phyloP scores from a whole-genome alignment of 2,113 vertebrate genomes.

The Orientallactaga bullata region DNA sequence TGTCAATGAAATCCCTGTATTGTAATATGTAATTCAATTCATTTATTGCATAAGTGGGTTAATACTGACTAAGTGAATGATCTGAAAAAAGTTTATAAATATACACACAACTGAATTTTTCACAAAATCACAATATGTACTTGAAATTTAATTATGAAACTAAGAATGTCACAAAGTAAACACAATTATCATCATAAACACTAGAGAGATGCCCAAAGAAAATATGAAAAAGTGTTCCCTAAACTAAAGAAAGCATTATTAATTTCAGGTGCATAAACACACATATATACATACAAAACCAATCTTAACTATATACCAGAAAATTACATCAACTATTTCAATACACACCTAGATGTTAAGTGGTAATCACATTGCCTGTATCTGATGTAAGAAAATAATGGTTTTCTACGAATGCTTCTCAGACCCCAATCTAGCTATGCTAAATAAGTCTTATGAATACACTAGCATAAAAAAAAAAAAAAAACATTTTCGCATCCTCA shows the following conservation, averaged over 20 bases:
- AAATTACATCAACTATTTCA: not conserved
- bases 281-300: not conserved
- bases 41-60: not conserved
- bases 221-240: not conserved
- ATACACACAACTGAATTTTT: not conserved
- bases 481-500: conserved; percentile 1
- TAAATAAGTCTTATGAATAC: not conserved
- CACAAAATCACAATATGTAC: not conserved
- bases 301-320: not conserved
- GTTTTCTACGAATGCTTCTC: not conserved
- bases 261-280: not conserved
- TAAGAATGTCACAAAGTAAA: not conserved
- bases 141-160: conserved; percentile 4
- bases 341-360: not conserved
- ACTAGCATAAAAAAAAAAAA: not conserved
- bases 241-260: not conserved
- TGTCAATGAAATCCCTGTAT: not conserved
- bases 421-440: not conserved
- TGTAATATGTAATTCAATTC: not conserved
- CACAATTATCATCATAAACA: not conserved
- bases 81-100: conserved; percentile 8
- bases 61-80: not conserved
- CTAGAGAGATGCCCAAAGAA: not conserved
- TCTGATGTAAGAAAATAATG: not conserved
- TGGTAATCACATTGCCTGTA: not conserved